phyloP scores from a whole-genome alignment of 1,140 invertebrate species.

The Phortica variegata region DNA sequence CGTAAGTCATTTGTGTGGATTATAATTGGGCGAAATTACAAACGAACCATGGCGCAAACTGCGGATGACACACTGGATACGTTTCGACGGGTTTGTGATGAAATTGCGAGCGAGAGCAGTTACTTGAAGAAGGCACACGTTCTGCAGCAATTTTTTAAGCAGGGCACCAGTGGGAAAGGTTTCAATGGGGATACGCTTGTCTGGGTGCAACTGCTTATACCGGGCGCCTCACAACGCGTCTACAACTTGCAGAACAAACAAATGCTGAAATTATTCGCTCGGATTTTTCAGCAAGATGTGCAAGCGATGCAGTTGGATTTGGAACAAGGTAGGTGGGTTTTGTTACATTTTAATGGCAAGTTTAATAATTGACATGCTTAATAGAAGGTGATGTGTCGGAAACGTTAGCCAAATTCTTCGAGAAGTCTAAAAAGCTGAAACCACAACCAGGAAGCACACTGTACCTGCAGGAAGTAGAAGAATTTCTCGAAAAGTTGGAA shows the following conservation, averaged over 20 bases:
- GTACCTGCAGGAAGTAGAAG: conserved; percentile 76
- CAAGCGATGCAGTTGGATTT: conserved; percentile 83
- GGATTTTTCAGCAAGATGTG: conserved; percentile 72
- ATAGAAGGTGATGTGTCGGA: conserved; percentile 80
- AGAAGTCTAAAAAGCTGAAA: conserved; percentile 63
- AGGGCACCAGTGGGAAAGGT: conserved; percentile 55
- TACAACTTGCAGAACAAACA: conserved; percentile 94
- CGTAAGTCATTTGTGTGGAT: not conserved
- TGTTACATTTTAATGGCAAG: not conserved
- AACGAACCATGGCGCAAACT: conserved; percentile 27
- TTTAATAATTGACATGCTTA: not conserved
- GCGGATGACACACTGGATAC: conserved; percentile 76
- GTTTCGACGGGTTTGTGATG: conserved; percentile 76
- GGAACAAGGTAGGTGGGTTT: conserved; percentile 62
- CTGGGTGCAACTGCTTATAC: conserved; percentile 85
- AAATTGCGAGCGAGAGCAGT: conserved; percentile 73
- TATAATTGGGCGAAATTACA: not conserved
- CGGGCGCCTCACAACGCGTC: conserved; percentile 77
- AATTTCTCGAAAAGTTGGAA: conserved; percentile 71
- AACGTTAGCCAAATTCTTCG: conserved; percentile 81
- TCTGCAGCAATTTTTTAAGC: conserved; percentile 63
- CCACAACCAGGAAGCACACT: conserved; percentile 71
- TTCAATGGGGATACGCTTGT: conserved; percentile 78
- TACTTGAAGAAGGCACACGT: conserved; percentile 82
- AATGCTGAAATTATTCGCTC: conserved; percentile 83